Conservation (phyloP, 2,113 vertebrate genomes). For the Caloenas nicobarica region DNA sequence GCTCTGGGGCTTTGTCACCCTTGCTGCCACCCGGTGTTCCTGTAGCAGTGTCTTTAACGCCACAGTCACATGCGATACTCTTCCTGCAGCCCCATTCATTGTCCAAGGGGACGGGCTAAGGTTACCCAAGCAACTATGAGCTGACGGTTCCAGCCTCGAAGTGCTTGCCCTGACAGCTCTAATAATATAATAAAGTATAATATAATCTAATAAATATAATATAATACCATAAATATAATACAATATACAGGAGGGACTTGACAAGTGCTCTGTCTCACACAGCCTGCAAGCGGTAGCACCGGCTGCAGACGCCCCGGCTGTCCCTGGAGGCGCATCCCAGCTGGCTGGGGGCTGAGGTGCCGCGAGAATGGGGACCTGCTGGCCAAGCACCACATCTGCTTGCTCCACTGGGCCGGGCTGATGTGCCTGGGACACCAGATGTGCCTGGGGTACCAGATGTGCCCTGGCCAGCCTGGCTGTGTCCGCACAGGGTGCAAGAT, state of each 20-base stretch:
- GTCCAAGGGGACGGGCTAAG: not conserved
- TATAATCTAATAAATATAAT: not conserved
- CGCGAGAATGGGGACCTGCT: not conserved
- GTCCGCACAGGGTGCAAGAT: not conserved
- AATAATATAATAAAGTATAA: not conserved
- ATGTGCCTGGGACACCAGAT: not conserved
- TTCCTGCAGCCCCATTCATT: not conserved
- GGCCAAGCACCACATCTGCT: not conserved
- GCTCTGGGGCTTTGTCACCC: not conserved
- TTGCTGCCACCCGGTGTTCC: not conserved
- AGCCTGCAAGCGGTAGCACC: not conserved
- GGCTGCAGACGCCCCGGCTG: not conserved
- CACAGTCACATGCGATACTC: accelerated
- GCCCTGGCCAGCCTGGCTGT: not conserved
- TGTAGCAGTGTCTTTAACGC: not conserved
- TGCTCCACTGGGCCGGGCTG: accelerated
- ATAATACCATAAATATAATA: not conserved
- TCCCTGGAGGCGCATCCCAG: not conserved
- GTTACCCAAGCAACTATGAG: not conserved
- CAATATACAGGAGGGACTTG: not conserved
- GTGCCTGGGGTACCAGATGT: not conserved
- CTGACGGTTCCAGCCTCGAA: not conserved
- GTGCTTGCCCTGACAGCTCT: constrained; percentile 7
- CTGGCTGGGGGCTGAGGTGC: accelerated
- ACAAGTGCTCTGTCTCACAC: not conserved